A percentile compares a stretch with the other conserved stretches of the same genome.
Conservation (phyloP, 2,113 vertebrate genomes). For the Limnothrissa miodon region DNA sequence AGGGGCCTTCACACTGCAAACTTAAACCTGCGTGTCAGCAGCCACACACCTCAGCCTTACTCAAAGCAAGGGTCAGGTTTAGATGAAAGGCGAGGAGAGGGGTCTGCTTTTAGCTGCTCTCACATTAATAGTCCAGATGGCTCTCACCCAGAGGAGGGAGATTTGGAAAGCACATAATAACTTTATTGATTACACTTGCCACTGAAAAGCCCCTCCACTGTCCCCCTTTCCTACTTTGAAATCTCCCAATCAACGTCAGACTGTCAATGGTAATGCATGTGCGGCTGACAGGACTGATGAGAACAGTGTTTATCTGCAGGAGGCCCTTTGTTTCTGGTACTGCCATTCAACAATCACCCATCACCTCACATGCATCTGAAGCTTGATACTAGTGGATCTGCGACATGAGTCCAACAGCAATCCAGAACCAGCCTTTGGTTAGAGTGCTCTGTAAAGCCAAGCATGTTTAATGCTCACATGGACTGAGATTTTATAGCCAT, state of each 20-base stretch:
- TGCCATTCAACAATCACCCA: neutral
- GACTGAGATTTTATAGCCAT: too few species aligned
- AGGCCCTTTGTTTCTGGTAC: slow-evolving; percentile 28
- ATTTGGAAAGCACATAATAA: slow-evolving; percentile 32
- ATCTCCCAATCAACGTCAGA: slow-evolving; percentile 26
- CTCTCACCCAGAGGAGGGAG: slow-evolving; percentile 2
- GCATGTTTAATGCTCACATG: too few species aligned
- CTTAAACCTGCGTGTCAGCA: neutral
- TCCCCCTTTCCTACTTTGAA: slow-evolving; percentile 19
- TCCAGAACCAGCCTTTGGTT: neutral
- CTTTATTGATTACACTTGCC: slow-evolving; percentile 44
- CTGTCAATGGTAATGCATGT: slow-evolving; percentile 34
- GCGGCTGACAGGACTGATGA: slow-evolving; percentile 16
- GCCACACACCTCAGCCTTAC: neutral
- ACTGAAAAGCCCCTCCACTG: slow-evolving; percentile 19
- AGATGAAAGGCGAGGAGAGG: slow-evolving; percentile 31
- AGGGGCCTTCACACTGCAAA: neutral
- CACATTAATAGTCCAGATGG: slow-evolving; percentile 18
- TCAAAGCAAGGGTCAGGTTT: neutral
- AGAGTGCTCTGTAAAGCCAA: neutral
- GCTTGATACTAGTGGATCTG: neutral
- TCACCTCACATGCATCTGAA: neutral
- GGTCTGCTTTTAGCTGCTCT: slow-evolving; percentile 24
- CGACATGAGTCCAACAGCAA: neutral
- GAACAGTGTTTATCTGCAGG: slow-evolving; percentile 41